These are phyloP conservation scores for Pipistrellus pygmaeus DNA, from an alignment of 2,797 vertebrate genomes.

Conservation along the genomic window DNA sequence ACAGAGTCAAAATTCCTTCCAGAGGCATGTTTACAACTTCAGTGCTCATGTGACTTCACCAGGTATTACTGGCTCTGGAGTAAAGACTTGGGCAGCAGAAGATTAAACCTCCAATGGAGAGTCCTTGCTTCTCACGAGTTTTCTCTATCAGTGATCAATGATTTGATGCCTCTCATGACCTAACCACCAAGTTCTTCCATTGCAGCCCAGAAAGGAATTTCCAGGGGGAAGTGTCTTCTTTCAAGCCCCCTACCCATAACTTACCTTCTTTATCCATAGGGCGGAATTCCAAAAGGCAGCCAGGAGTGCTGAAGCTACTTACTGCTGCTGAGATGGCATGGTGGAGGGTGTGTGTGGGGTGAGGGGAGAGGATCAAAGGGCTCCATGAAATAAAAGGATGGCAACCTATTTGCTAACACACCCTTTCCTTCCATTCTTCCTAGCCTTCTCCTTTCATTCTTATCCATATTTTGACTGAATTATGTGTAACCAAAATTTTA, in stretches of 20 bases:
- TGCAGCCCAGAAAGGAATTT: slow-evolving; percentile 63
- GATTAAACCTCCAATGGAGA: slow-evolving; percentile 53
- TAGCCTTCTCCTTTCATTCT: slow-evolving; percentile 38
- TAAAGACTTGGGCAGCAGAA: slow-evolving; percentile 57
- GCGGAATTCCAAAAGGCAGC: slow-evolving; percentile 43
- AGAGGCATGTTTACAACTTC: slow-evolving; percentile 18
- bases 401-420: background rate
- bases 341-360: background rate
- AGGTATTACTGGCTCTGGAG: slow-evolving; percentile 35
- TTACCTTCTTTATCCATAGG: slow-evolving; percentile 44
- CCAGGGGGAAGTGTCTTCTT: slow-evolving; percentile 20
- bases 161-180: slow-evolving; percentile 49
- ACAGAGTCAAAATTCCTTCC: slow-evolving; percentile 62
- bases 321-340: background rate
- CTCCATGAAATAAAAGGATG: background rate
- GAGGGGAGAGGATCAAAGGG: slow-evolving; percentile 31
- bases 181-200: slow-evolving; percentile 9
- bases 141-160: slow-evolving; percentile 32
- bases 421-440: slow-evolving; percentile 25
- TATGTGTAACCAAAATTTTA: slow-evolving; percentile 47
- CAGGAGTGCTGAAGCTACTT: background rate
- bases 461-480: slow-evolving; percentile 69
- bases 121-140: slow-evolving; percentile 34
- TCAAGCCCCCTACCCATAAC: slow-evolving; percentile 54
- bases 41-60: background rate